Evolutionary conservation across 1,140 invertebrate genomes (phyloP), one percentile per base, ranked within the genome.

Genomic region (Drosophila ficusphila): DNA sequence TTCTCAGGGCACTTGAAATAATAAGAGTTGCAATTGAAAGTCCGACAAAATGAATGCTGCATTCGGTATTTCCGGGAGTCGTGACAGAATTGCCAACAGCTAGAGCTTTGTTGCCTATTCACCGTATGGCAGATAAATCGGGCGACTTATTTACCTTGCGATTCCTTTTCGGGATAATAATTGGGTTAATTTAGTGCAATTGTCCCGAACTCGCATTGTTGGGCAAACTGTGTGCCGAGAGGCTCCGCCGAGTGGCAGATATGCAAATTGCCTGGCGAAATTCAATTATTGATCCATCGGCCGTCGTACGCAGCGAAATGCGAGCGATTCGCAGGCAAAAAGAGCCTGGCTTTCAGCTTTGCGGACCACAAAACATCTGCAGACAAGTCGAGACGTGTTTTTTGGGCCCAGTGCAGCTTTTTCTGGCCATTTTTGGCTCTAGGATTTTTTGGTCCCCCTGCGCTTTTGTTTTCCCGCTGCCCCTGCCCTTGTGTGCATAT

Each of bases 281-380:
- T 65, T 65, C 60, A 34, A 62, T 62, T 65, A 65, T 65, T 65
- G 61, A 65, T 65, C 58, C 19, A 27, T n/a, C n/a, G n/a, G n/a
- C 25, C 18, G 14, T 12, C 3, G n/a, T 14, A 27, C 12, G 31
- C 12, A 18, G 3, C 25, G 48, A 31, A 25, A 23, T 21, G 19
- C 2, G 6, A 12, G 39, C 7, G 16, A 16, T 3, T n/a, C n/a
- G n/a, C n/a, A n/a, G n/a, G 23, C 41, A 12, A 62, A 64, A 51
- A 62, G 8, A 62, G 33, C 23, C 19, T 47, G 23, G n/a, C 11
- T 31, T 19, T 23, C 21, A n/a, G 29, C 51, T 57, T 27, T 52
- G 14, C 4, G 51, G 12, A 34, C 39, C 21, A 19, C 23, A 49
- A 31, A 39, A 51, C 29, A 46, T 62, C 58, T 61, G 60, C 58